Percentiles rank a stretch among this genome's conserved stretches.
These are phyloP conservation scores for Leptatherina wallacei DNA, from an alignment of 2,797 vertebrate genomes.

Conservation along the genomic window DNA sequence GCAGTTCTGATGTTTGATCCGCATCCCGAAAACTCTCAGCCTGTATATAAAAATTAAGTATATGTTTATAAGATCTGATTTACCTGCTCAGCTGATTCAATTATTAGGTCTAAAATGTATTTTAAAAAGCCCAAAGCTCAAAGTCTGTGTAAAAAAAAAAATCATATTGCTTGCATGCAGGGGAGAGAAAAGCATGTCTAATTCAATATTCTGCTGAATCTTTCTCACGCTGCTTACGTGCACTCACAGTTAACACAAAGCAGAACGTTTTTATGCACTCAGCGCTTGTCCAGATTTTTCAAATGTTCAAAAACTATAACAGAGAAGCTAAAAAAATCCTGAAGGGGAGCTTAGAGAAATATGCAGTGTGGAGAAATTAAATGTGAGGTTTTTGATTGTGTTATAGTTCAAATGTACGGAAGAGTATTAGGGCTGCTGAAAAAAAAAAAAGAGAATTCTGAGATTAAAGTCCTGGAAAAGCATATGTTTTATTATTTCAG, in stretches of 20 bases:
- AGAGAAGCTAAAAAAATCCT: background rate
- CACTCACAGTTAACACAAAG: slow-evolving; percentile 36
- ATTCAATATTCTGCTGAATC: slow-evolving; percentile 68
- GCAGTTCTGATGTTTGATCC: slow-evolving; percentile 27
- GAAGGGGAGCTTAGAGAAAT: background rate
- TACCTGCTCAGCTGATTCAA: slow-evolving; percentile 24
- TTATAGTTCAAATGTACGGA: too few species aligned
- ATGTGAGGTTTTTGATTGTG: background rate
- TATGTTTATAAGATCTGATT: slow-evolving; percentile 5
- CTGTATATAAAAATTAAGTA: background rate
- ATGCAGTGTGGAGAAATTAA: too few species aligned
- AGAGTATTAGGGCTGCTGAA: too few species aligned
- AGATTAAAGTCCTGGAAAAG: too few species aligned
- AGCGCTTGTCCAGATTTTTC: background rate
- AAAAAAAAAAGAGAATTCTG: too few species aligned
- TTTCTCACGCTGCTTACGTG: slow-evolving; percentile 40
- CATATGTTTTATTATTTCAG: background rate
- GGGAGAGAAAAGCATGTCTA: slow-evolving; percentile 48
- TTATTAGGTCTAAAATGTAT: slow-evolving; percentile 35
- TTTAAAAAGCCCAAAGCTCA: slow-evolving; percentile 18
- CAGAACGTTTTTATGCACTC: slow-evolving; percentile 35
- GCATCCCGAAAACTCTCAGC: slow-evolving; percentile 22
- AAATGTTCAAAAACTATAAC: background rate
- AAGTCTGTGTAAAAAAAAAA: slow-evolving; percentile 12
- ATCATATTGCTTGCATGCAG: slow-evolving; percentile 23